Conservation (phyloP, 2,797 vertebrate genomes). For the Acomys russatus region DNA sequence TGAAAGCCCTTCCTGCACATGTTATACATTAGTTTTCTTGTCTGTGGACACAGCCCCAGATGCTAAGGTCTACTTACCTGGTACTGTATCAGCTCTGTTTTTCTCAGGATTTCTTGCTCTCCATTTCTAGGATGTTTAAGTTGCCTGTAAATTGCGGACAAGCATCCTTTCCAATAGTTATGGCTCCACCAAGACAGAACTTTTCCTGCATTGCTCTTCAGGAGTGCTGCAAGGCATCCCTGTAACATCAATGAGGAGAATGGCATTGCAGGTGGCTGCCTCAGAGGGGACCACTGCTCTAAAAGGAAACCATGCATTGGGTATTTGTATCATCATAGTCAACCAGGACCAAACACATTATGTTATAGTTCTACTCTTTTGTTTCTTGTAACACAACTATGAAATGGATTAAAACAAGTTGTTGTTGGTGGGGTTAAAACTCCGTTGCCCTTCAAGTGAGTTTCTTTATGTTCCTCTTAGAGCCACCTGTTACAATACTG, state of each 20-base stretch:
- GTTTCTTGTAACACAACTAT: slow-evolving; percentile 47
- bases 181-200: background rate
- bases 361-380: background rate
- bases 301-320: background rate
- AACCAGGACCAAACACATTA: background rate
- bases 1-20: background rate
- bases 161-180: background rate
- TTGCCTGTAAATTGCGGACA: background rate
- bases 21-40: background rate
- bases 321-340: background rate
- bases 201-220: background rate
- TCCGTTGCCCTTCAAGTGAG: background rate
- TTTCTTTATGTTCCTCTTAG: background rate
- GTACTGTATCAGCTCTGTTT: background rate
- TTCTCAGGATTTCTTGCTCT: slow-evolving; percentile 20
- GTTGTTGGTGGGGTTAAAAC: background rate
- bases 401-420: background rate
- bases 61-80: background rate
- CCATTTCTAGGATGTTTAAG: background rate
- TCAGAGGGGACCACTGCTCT: background rate
- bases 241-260: background rate
- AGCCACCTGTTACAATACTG: background rate
- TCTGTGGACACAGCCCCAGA: background rate
- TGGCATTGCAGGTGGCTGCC: background rate
- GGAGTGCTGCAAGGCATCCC: background rate